Conservation (phyloP, 2,888 invertebrate genomes). For the Plebejus melissa region DNA sequence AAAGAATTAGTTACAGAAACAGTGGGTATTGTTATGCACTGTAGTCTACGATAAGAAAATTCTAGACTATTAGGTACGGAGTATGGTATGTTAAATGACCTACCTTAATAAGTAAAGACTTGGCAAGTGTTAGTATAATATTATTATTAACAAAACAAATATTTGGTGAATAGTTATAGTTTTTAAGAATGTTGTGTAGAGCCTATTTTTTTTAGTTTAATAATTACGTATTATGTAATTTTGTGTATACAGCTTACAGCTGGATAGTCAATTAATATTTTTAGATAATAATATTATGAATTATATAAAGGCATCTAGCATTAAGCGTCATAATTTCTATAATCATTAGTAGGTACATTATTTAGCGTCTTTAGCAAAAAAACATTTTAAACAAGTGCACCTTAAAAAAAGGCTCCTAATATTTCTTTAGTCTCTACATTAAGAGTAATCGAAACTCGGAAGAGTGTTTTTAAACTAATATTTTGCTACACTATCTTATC, state of each 20-base stretch:
- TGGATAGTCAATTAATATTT: background rate
- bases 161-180: no score
- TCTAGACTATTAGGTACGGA: background rate
- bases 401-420: background rate
- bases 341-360: no score
- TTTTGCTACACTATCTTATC: constrained; percentile 2
- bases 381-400: no score
- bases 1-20: background rate
- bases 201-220: no score
- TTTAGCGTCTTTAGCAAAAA: no score
- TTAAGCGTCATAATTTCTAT: background rate
- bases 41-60: background rate
- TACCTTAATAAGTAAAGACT: constrained; percentile 4
- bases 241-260: no score
- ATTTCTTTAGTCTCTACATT: background rate
- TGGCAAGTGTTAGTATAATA: background rate
- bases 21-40: background rate
- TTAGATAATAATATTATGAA: background rate
- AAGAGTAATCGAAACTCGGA: background rate
- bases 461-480: background rate
- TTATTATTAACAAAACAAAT: background rate
- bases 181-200: background rate
- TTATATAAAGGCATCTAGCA: background rate
- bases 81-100: background rate
- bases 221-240: no score